Percentiles rank a stretch among this genome's conserved stretches.
These are phyloP conservation scores for Cololabis saira DNA, from an alignment of 2,113 vertebrate genomes.

Conservation along the genomic window DNA sequence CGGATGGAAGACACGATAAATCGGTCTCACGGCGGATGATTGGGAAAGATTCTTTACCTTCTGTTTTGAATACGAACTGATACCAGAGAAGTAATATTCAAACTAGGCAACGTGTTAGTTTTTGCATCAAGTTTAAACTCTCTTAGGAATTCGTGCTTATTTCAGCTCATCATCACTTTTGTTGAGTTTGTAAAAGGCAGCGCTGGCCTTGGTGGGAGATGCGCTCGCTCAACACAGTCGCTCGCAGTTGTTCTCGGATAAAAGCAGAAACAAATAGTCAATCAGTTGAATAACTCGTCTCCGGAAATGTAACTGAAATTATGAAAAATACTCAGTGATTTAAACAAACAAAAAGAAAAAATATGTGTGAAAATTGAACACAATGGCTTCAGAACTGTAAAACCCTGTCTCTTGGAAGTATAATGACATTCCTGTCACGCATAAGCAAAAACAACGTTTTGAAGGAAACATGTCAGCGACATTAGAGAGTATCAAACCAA, in stretches of 20 bases:
- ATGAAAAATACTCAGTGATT: no score
- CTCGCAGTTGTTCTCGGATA: neutral
- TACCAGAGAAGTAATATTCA: neutral
- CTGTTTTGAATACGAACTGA: neutral
- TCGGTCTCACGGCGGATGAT: no score
- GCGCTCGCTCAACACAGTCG: neutral
- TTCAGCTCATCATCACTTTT: neutral
- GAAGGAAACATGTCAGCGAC: no score
- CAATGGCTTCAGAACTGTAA: no score
- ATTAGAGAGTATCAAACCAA: no score
- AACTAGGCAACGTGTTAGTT: neutral
- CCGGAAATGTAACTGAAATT: neutral
- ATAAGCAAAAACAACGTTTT: no score
- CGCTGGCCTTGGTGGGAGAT: neutral
- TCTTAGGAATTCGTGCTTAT: neutral
- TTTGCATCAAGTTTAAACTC: neutral
- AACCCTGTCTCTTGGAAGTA: no score
- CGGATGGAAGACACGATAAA: neutral
- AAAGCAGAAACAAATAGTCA: neutral
- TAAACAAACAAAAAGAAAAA: no score
- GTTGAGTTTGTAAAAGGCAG: neutral
- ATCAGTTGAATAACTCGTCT: neutral
- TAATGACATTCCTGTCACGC: no score
- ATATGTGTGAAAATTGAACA: no score
- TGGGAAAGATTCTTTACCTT: neutral